Evolutionary conservation across 92 coral and sea anemone genomes (phyloP).

Genomic region (Phenganax marumi): DNA sequence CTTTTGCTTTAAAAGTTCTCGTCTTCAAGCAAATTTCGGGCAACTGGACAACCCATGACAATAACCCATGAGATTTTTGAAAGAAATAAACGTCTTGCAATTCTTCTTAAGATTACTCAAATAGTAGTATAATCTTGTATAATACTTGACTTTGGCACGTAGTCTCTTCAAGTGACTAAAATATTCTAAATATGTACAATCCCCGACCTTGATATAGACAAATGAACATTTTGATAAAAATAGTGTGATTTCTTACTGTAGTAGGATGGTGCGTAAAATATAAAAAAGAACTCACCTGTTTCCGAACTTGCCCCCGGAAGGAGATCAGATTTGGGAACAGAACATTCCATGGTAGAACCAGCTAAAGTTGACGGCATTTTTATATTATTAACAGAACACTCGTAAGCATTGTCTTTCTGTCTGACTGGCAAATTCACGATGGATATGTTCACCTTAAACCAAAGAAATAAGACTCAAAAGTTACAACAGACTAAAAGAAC

Average conservation of each 20-base stretch:
- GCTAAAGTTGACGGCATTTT: conserved; percentile 17
- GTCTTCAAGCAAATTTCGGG: too few relatives aligned
- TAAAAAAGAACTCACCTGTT: conserved; percentile 14
- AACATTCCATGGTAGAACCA: conserved; percentile 14
- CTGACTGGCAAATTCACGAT: conserved; percentile 6
- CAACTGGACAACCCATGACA: too few relatives aligned
- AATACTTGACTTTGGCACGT: too few relatives aligned
- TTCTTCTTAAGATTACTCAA: too few relatives aligned
- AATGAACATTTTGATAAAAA: too few relatives aligned
- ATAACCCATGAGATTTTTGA: too few relatives aligned
- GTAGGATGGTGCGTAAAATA: not conserved
- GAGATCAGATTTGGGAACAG: conserved; percentile 5
- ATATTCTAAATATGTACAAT: too few relatives aligned
- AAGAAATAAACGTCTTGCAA: too few relatives aligned
- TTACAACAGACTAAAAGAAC: not conserved
- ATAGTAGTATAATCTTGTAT: too few relatives aligned
- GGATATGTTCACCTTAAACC: conserved; percentile 22
- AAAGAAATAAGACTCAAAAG: not conserved
- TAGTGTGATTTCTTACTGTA: not conserved
- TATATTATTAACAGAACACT: conserved; percentile 13
- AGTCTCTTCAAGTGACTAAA: too few relatives aligned
- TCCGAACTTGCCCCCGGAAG: conserved; percentile 16
- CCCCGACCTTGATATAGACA: too few relatives aligned
- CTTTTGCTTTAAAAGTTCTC: too few relatives aligned
- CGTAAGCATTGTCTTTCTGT: not conserved